phyloP scores from a whole-genome alignment of 2,113 vertebrate species.

The Budorcas taxicolor region DNA sequence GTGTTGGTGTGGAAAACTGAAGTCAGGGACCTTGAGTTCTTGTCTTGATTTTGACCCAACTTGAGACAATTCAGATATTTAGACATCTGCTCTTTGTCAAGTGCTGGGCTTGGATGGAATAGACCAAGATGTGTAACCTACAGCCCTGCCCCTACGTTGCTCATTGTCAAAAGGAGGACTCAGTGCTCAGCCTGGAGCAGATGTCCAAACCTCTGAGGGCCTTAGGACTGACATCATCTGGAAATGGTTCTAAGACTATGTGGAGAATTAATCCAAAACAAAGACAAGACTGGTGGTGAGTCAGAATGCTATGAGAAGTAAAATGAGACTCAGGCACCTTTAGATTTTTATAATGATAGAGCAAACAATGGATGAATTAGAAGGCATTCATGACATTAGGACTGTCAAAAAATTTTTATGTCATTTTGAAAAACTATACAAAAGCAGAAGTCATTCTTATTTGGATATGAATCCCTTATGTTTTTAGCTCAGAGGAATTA shows the following conservation, averaged over 20 bases:
- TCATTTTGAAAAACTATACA: not conserved
- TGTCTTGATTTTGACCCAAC: not conserved
- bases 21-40: not conserved
- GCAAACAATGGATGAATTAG: not conserved
- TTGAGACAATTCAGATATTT: not conserved
- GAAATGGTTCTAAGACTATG: not conserved
- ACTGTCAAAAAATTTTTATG: not conserved
- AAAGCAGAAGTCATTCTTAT: not conserved
- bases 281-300: not conserved
- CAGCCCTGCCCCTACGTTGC: not conserved
- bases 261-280: not conserved
- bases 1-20: not conserved
- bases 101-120: not conserved
- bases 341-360: not conserved
- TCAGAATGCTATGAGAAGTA: not conserved
- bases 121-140: not conserved
- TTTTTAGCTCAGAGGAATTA: not conserved
- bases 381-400: not conserved
- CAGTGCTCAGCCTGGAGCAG: not conserved
- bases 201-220: not conserved
- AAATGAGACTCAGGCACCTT: not conserved
- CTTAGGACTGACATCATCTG: not conserved
- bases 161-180: not conserved
- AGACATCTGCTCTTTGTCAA: not conserved
- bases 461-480: not conserved